A percentile compares a stretch with the other conserved stretches of the same genome.
Evolutionary conservation across 2,797 vertebrate species (phyloP).

Genomic region (Huso huso): DNA sequence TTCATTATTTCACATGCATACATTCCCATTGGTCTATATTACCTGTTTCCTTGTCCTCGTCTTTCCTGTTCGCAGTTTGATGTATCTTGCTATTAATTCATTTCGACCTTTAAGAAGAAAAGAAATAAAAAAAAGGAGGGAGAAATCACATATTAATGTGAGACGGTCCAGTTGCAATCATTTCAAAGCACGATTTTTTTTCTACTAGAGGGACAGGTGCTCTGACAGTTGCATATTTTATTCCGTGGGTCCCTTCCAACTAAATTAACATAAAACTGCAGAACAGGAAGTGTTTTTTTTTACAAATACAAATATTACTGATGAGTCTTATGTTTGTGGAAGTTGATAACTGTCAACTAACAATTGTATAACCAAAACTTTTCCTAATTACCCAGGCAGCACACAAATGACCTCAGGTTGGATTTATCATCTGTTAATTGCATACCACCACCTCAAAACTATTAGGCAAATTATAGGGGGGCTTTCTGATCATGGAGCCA

Average conservation of each 20-base stretch:
- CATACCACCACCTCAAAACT: constrained; percentile 64
- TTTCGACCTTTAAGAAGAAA: constrained; percentile 81
- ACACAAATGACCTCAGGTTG: constrained; percentile 64
- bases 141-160: constrained; percentile 11
- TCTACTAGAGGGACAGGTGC: not conserved
- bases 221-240: not conserved
- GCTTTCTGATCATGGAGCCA: constrained; percentile 63
- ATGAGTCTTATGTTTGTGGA: not conserved
- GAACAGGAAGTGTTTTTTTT: not conserved
- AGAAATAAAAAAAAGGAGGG: constrained; percentile 23
- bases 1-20: constrained; percentile 51
- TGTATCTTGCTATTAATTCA: constrained; percentile 98
- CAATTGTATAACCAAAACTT: constrained; percentile 57
- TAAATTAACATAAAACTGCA: not conserved
- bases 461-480: constrained; percentile 71
- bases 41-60: constrained; percentile 99
- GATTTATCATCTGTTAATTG: constrained; percentile 75
- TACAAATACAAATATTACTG: not conserved
- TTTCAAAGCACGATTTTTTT: not conserved
- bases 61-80: constrained; percentile 97
- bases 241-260: not conserved
- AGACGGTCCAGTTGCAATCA: not conserved
- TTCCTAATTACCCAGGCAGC: constrained; percentile 59
- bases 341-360: not conserved
- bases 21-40: constrained; percentile 48